These are phyloP conservation scores for Zalophus californianus DNA, from an alignment of 2,797 vertebrate genomes.

Conservation along the genomic window DNA sequence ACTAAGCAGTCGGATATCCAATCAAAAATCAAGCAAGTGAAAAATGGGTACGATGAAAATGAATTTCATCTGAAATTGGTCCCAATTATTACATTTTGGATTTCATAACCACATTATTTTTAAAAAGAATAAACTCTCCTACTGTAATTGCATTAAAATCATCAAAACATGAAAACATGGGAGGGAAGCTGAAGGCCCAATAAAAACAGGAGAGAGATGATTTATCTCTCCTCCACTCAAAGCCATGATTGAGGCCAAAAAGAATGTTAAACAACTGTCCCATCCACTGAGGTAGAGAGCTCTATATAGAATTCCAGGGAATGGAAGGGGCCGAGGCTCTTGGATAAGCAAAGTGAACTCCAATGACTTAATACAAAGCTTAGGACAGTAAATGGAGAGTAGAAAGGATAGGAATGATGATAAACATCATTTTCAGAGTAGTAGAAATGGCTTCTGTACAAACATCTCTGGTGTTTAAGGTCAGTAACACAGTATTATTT, in stretches of 20 bases:
- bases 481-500: not conserved
- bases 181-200: not conserved
- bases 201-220: not conserved
- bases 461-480: not conserved
- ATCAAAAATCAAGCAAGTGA: not conserved
- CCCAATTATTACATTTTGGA: not conserved
- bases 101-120: not conserved
- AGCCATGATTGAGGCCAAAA: not conserved
- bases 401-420: not conserved
- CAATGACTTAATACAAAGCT: not conserved
- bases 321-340: not conserved
- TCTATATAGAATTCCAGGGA: not conserved
- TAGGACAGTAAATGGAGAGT: not conserved
- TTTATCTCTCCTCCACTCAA: not conserved
- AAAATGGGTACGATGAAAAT: not conserved
- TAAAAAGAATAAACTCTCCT: not conserved
- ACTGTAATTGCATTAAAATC: slow-evolving; percentile 38
- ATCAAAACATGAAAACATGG: not conserved
- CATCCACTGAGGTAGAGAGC: not conserved
- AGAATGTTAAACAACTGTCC: not conserved
- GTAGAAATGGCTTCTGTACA: not conserved
- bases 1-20: not conserved
- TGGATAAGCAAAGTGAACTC: not conserved
- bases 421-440: not conserved
- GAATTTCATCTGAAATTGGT: slow-evolving; percentile 23